Evolutionary conservation across 2,888 invertebrate species (phyloP).

Genomic region (Philonicus albiceps): DNA sequence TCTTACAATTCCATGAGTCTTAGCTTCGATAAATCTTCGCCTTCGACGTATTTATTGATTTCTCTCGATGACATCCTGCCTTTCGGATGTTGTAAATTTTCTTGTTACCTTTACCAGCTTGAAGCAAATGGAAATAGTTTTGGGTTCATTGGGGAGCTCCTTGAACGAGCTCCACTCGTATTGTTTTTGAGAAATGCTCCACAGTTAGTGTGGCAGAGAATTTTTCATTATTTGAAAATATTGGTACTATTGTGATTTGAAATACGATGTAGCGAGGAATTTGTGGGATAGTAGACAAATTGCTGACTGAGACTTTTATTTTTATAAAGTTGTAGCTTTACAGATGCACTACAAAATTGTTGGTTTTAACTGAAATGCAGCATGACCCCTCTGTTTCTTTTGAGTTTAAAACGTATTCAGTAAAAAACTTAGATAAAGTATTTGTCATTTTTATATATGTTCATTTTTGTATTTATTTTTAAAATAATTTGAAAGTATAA

Average conservation of each 20-base stretch:
- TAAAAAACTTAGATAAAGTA: too few species aligned
- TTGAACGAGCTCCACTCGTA: background rate
- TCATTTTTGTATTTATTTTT: too few species aligned
- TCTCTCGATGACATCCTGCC: background rate
- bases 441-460: too few species aligned
- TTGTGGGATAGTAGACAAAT: too few species aligned
- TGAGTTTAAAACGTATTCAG: too few species aligned
- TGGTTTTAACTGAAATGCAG: too few species aligned
- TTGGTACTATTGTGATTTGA: background rate
- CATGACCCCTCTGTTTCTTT: too few species aligned
- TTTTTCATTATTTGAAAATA: background rate
- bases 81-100: background rate
- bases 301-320: too few species aligned
- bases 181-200: background rate
- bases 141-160: background rate
- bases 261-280: too few species aligned
- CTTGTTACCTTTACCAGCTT: background rate
- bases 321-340: too few species aligned
- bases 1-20: background rate
- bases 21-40: background rate
- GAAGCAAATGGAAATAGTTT: background rate
- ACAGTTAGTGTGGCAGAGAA: background rate
- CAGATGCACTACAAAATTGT: too few species aligned
- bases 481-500: too few species aligned
- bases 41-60: background rate